Conservation (phyloP, 2,888 invertebrate genomes). For the Choristoneura rosaceana region DNA sequence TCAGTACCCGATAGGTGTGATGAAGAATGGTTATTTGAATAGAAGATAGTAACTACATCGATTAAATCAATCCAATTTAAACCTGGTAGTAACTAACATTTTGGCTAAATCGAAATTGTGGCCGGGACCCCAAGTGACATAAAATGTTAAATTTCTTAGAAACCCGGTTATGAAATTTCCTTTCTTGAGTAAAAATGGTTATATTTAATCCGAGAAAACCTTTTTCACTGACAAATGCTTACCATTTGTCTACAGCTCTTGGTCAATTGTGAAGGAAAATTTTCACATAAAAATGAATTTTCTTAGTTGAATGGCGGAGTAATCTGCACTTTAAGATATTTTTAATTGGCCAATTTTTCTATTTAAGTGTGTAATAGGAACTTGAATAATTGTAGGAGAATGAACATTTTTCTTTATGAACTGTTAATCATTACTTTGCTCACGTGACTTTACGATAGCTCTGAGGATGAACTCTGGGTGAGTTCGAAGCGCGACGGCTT, state of each 20-base stretch:
- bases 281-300: background rate
- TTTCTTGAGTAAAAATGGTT: background rate
- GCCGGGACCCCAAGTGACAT: background rate
- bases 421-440: too few species aligned
- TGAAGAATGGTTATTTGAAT: too few species aligned
- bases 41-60: too few species aligned
- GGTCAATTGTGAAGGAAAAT: background rate
- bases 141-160: background rate
- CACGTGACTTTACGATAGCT: too few species aligned
- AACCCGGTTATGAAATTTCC: background rate
- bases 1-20: too few species aligned
- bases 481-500: too few species aligned
- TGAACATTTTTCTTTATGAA: too few species aligned
- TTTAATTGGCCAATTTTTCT: background rate
- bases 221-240: background rate
- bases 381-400: too few species aligned
- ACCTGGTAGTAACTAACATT: too few species aligned
- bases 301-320: background rate
- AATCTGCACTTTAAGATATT: background rate
- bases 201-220: background rate
- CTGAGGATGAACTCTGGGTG: too few species aligned
- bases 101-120: too few species aligned
- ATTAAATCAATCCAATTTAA: too few species aligned
- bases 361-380: background rate
- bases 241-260: background rate